Evolutionary conservation across 2,113 vertebrate species (phyloP).

Genomic region (Scatophagus argus): DNA sequence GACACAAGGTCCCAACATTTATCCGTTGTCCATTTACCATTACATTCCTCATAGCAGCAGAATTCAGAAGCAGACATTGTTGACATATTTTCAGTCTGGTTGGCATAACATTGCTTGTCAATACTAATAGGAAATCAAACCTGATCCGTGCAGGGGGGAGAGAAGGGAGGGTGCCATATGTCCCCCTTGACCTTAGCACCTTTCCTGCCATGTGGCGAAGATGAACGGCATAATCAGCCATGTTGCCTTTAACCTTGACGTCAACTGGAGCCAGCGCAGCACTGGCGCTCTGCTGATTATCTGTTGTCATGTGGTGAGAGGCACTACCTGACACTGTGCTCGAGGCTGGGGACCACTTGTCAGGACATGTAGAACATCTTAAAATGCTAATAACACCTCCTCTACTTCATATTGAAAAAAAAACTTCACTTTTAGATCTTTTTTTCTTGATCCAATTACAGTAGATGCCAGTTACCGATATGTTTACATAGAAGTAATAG

Average conservation of each 20-base stretch:
- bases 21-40: neutral
- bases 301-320: neutral
- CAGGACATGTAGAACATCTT: neutral
- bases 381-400: neutral
- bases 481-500: neutral
- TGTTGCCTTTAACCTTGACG: slow-evolving; percentile 79
- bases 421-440: neutral
- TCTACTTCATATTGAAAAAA: neutral
- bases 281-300: neutral
- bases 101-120: slow-evolving; percentile 41
- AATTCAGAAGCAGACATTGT: neutral
- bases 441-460: neutral
- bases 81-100: slow-evolving; percentile 26
- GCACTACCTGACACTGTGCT: neutral
- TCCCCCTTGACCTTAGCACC: slow-evolving; percentile 80
- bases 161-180: slow-evolving; percentile 45
- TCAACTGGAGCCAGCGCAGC: slow-evolving; percentile 31
- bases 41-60: neutral
- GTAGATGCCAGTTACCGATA: neutral
- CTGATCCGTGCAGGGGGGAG: slow-evolving; percentile 22
- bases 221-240: slow-evolving; percentile 69
- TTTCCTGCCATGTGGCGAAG: slow-evolving; percentile 45
- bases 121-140: slow-evolving; percentile 69
- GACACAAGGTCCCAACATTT: neutral
- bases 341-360: neutral